These are phyloP conservation scores for Pocillopora meandrina DNA, from an alignment of 92 coral and sea anemone species.

Conservation along the genomic window DNA sequence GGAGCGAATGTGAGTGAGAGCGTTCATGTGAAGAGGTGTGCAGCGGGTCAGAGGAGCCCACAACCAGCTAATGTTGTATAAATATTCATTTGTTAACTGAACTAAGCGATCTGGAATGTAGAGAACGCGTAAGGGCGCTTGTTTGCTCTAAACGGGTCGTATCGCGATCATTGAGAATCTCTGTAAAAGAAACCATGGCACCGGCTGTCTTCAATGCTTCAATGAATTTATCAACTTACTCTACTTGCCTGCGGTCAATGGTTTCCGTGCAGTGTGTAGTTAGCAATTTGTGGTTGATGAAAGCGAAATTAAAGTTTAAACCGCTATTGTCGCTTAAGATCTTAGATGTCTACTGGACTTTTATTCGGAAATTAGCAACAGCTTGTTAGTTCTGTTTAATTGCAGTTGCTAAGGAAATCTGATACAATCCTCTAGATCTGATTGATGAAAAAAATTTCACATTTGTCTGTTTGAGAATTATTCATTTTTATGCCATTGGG, in stretches of 20 bases:
- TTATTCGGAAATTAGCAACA: conserved; percentile 21
- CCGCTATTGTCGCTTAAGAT: conserved; percentile 1
- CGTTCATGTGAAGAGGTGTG: conserved; percentile 38
- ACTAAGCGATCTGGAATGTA: conserved; percentile 51
- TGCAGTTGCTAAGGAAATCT: conserved; percentile 1
- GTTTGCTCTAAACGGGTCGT: conserved; percentile 44
- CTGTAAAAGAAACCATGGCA: not conserved
- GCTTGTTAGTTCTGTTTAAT: conserved; percentile 17
- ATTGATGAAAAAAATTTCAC: conserved; percentile 11
- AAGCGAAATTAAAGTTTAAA: conserved; percentile 1
- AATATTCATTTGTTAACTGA: conserved; percentile 45
- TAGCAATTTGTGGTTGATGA: not conserved
- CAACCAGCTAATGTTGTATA: conserved; percentile 34
- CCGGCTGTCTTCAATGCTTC: not conserved
- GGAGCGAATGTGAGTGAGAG: conserved; percentile 34
- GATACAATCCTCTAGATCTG: not conserved
- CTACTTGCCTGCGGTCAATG: no score
- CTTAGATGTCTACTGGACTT: not conserved
- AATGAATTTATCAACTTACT: no score
- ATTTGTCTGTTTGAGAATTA: conserved; percentile 24
- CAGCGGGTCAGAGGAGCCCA: not conserved
- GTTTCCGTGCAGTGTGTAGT: not conserved
- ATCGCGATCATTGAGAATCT: not conserved
- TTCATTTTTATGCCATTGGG: not conserved
- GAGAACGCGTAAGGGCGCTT: conserved; percentile 34